Evolutionary conservation across 2,797 vertebrate species (phyloP).

Genomic region (Antennarius maculatus): DNA sequence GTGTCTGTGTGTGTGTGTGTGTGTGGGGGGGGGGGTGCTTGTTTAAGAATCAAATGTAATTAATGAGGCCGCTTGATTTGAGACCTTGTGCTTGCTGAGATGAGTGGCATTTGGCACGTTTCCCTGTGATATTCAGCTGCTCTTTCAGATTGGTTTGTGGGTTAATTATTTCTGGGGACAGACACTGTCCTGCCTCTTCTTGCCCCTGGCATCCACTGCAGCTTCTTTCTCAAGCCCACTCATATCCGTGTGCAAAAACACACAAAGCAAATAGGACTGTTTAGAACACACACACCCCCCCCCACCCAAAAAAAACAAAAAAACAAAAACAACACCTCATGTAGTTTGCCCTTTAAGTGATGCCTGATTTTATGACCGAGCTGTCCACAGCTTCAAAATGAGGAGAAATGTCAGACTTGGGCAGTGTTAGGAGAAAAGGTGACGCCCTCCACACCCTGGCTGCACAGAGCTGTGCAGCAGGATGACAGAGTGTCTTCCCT

Average conservation of each 20-base stretch:
- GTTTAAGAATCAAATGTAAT: slow-evolving; percentile 30
- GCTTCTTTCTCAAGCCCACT: slow-evolving; percentile 55
- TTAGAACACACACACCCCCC: slow-evolving; percentile 20
- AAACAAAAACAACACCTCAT: slow-evolving; percentile 22
- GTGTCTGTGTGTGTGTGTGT: too few species aligned
- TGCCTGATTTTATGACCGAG: slow-evolving; percentile 16
- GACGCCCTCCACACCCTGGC: slow-evolving; percentile 8
- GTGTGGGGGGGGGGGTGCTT: slow-evolving; percentile 10
- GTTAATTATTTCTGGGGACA: slow-evolving; percentile 56
- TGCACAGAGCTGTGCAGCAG: slow-evolving; percentile 23
- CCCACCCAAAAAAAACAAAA: slow-evolving; percentile 11
- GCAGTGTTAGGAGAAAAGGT: slow-evolving; percentile 14
- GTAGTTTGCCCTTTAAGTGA: slow-evolving; percentile 31
- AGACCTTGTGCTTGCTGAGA: slow-evolving; percentile 44
- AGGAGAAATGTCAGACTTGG: slow-evolving; percentile 22
- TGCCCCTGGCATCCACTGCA: slow-evolving; percentile 60
- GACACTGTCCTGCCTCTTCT: slow-evolving; percentile 47
- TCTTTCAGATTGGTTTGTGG: slow-evolving; percentile 30
- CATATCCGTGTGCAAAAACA: slow-evolving; percentile 51
- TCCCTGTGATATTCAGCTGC: slow-evolving; percentile 20
- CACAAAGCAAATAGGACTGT: slow-evolving; percentile 51
- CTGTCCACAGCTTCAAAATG: slow-evolving; percentile 27
- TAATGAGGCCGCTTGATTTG: slow-evolving; percentile 11
- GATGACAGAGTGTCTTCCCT: slow-evolving; percentile 22
- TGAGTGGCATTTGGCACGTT: slow-evolving; percentile 26